Base-by-base conservation (phyloP, 2,888 invertebrate species). In the Microplitis manilae region DNA sequence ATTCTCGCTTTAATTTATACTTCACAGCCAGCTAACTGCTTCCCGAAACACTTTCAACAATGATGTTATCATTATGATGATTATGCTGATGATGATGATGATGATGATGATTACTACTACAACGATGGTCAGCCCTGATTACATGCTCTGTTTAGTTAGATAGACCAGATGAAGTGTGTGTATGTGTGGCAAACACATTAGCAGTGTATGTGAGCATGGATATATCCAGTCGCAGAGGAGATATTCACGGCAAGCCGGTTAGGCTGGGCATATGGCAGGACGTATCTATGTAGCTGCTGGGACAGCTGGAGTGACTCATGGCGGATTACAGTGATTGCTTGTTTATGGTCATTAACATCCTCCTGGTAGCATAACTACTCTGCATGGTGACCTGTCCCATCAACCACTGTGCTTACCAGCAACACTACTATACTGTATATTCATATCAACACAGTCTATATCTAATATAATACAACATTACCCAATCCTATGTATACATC, bases 331-430 rank as follows among this genome's bases (percentile, higher is more conserved):
- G 87, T 88, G 88, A 88, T 89, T 89, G 89, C 89, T 89, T 89
- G 89, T 89, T 89, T 89, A 89, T 89, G 89, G 89, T 89, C 89
- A 89, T 89, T 89, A 89, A 89, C 89, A 89, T 88, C 88, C 87
- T 89, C 88, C 86, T 86, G 87, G 87, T 88, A 84, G 87, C 87
- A 89, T 89, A 89, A 89, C 89, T 86, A 85, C 87, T 85, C 84
- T 82, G 84, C 85, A 84, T 84, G 83, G 85, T 84, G 85, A 87
- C 87, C 87, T 84, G 80, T 86, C 84, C 85, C 86, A 87, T 87
- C 87, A 85, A 83, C 81, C 80, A 76, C 78, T 82, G 60, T 72
- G 73, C 73, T 41, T 68, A 69, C 70, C 65, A 62, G 73, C 41
- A 40, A 64, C 64, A n/a, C 73, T 17, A 76, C 41, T 40, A 64